Evolutionary conservation across 2,888 invertebrate genomes (phyloP).

Genomic region (Synergus umbraculus): DNA sequence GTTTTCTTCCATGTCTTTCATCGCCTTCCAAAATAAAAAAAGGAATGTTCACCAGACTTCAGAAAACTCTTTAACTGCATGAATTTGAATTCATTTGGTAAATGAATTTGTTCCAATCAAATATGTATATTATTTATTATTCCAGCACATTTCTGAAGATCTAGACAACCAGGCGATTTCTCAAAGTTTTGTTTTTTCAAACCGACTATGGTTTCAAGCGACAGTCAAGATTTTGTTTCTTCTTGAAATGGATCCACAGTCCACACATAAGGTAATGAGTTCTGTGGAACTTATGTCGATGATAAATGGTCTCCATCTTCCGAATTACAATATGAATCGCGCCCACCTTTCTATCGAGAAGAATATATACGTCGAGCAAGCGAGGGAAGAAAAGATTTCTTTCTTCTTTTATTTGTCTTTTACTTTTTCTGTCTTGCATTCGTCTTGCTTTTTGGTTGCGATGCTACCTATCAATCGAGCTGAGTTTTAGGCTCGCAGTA

Average conservation of each 20-base stretch:
- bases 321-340: slow-evolving; percentile 64
- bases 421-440: background rate
- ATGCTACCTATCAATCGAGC: background rate
- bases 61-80: no score
- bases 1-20: background rate
- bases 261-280: slow-evolving; percentile 32
- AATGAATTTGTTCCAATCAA: background rate
- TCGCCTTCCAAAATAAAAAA: background rate
- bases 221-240: background rate
- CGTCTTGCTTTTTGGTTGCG: slow-evolving; percentile 7
- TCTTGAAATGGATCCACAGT: background rate
- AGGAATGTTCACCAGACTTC: no score
- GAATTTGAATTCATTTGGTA: background rate
- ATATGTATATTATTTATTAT: background rate
- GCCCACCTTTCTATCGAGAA: slow-evolving; percentile 50
- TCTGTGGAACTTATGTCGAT: slow-evolving; percentile 2
- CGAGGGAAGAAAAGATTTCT: background rate
- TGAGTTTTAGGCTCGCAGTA: background rate
- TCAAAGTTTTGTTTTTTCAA: background rate
- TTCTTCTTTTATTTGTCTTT: background rate
- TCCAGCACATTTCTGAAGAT: background rate
- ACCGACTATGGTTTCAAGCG: background rate
- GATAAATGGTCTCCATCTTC: slow-evolving; percentile 59
- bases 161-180: background rate
- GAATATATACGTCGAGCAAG: background rate